phyloP scores from a whole-genome alignment of 2,888 invertebrate species.

The Spialia ferax region DNA sequence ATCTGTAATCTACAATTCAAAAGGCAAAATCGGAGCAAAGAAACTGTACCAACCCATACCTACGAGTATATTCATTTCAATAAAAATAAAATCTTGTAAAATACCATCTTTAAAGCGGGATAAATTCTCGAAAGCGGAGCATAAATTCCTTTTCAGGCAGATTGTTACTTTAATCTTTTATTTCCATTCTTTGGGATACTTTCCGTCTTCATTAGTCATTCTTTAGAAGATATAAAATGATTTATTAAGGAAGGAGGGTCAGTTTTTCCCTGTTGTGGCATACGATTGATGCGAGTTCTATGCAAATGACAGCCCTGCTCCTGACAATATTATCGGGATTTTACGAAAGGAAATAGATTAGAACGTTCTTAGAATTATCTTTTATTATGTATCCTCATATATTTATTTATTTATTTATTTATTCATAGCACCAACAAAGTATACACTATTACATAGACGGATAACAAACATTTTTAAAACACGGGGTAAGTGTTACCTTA shows the following conservation, averaged over 20 bases:
- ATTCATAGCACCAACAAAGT: too few relatives aligned
- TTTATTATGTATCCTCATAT: too few relatives aligned
- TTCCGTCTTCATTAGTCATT: constrained; percentile 74
- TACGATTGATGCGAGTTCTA: constrained; percentile 60
- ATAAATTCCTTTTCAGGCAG: constrained; percentile 59
- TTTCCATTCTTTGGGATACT: constrained; percentile 60
- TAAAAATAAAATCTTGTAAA: constrained; percentile 6
- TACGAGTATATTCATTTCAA: background rate
- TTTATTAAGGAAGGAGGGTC: constrained; percentile 63
- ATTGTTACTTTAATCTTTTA: constrained; percentile 71
- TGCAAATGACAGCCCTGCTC: constrained; percentile 56
- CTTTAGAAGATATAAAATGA: constrained; percentile 73
- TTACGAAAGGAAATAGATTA: constrained; percentile 36
- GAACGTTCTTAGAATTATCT: background rate
- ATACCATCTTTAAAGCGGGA: constrained; percentile 12
- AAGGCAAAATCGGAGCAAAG: too few relatives aligned
- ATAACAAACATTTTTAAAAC: too few relatives aligned
- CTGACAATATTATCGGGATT: constrained; percentile 42
- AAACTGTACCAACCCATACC: too few relatives aligned
- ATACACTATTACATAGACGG: too few relatives aligned
- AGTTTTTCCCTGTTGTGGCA: constrained; percentile 53
- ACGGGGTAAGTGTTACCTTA: too few relatives aligned
- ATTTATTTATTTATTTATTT: too few relatives aligned
- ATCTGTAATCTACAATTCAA: background rate
- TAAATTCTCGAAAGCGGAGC: constrained; percentile 38